phyloP scores from a whole-genome alignment of 2,797 vertebrate genomes.

The Gila robusta region DNA sequence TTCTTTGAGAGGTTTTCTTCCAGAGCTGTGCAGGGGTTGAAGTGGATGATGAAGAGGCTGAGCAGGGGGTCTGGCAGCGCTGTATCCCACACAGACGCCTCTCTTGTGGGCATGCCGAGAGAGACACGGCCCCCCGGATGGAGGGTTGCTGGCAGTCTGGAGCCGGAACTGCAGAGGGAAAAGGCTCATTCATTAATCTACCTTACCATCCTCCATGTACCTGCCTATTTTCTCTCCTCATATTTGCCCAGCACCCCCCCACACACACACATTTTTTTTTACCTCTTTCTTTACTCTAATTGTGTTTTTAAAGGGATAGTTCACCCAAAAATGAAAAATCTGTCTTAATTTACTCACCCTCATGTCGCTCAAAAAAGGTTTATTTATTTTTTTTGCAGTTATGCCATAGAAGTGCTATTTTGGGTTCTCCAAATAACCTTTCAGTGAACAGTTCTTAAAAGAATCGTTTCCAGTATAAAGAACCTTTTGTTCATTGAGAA shows the following conservation, averaged over 20 bases:
- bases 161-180: slow-evolving; percentile 40
- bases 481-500: not conserved
- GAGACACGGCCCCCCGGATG: slow-evolving; percentile 40
- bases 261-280: not conserved
- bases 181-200: slow-evolving; percentile 53
- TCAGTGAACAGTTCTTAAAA: too few species aligned
- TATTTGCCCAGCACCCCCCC: not conserved
- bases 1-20: slow-evolving; percentile 46
- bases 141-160: slow-evolving; percentile 59
- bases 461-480: not conserved
- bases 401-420: too few species aligned
- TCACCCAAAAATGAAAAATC: not conserved
- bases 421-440: too few species aligned
- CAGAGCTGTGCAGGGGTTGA: slow-evolving; percentile 43
- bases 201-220: slow-evolving; percentile 23
- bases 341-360: not conserved
- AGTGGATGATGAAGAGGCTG: slow-evolving; percentile 62
- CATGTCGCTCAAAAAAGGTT: too few species aligned
- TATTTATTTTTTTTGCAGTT: too few species aligned
- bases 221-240: slow-evolving; percentile 18
- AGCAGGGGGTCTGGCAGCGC: slow-evolving; percentile 61
- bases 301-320: slow-evolving; percentile 23
- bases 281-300: slow-evolving; percentile 2
- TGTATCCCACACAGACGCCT: slow-evolving; percentile 56
- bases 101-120: slow-evolving; percentile 52